These are phyloP conservation scores for Drosophila kuntzei DNA, from an alignment of 2,888 invertebrate species.

Conservation along the genomic window DNA sequence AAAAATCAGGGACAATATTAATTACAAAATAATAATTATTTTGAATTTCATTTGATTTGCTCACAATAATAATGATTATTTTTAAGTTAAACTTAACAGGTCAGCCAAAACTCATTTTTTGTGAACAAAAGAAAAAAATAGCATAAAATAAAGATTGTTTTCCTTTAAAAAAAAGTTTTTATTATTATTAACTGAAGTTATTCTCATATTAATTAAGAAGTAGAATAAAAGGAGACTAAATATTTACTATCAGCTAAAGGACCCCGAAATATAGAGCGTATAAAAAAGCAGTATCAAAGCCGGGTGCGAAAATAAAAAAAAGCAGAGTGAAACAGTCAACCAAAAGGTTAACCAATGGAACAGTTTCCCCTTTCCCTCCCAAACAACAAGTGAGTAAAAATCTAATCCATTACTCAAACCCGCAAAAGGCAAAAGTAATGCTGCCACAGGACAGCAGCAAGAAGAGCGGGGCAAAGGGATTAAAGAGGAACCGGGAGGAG, in stretches of 20 bases:
- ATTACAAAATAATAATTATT: no score
- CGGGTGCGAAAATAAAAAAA: slow-evolving; percentile 40
- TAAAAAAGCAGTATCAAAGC: slow-evolving; percentile 38
- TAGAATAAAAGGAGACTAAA: no score
- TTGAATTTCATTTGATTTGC: no score
- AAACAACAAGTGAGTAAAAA: slow-evolving; percentile 77
- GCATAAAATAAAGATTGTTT: no score
- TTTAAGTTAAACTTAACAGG: no score
- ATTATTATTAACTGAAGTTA: no score
- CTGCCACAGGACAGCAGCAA: slow-evolving; percentile 18
- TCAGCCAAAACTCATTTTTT: no score
- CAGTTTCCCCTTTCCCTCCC: neutral
- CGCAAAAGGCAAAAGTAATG: slow-evolving; percentile 69
- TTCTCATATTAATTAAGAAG: no score
- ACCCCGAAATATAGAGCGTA: slow-evolving; percentile 11
- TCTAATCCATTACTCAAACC: slow-evolving; percentile 82
- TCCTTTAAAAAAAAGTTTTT: no score
- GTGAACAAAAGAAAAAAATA: no score
- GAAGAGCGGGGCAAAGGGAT: neutral
- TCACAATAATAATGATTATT: no score
- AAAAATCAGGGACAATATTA: no score
- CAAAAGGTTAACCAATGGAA: slow-evolving; percentile 29
- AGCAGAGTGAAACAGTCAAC: slow-evolving; percentile 22
- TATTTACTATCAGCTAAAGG: neutral
- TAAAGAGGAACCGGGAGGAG: slow-evolving; percentile 4